Percentiles rank a stretch among this genome's conserved stretches.
phyloP scores from a whole-genome alignment of 2,797 vertebrate species.

The Rhinella marina region DNA sequence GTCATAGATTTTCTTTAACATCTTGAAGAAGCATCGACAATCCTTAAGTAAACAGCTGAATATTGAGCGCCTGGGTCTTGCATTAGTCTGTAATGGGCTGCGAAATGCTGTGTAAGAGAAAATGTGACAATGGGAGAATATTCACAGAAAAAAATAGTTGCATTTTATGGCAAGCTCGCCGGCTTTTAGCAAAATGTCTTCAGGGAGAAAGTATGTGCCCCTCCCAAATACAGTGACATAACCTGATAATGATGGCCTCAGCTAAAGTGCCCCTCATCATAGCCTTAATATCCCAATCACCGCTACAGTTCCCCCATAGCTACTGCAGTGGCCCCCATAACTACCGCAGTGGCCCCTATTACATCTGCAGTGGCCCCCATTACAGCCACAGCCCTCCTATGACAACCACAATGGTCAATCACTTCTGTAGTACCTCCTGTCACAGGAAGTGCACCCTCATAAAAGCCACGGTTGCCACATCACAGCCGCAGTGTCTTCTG shows the following conservation, averaged over 20 bases:
- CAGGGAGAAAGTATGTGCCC: background rate
- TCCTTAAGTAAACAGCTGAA: slow-evolving; percentile 14
- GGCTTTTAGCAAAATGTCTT: background rate
- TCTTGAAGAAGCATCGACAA: background rate
- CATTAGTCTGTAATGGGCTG: slow-evolving; percentile 3
- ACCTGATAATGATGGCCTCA: background rate
- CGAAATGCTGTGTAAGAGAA: slow-evolving; percentile 12
- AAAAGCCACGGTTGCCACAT: background rate
- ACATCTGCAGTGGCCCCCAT: background rate
- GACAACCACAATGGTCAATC: background rate
- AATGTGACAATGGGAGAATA: slow-evolving; percentile 1
- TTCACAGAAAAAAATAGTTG: background rate
- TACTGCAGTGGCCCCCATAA: background rate
- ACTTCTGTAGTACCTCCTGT: no score
- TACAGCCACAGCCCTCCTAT: background rate
- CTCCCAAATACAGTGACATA: background rate
- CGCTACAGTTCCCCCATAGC: background rate
- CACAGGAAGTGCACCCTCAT: background rate
- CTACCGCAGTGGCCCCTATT: background rate
- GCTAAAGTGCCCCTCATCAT: background rate
- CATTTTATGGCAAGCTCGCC: background rate
- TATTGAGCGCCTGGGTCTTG: background rate
- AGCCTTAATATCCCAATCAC: background rate
- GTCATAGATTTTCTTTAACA: slow-evolving; percentile 3
- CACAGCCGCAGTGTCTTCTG: background rate